Conservation (phyloP, 2,888 invertebrate genomes). For the Biston stratarius region DNA sequence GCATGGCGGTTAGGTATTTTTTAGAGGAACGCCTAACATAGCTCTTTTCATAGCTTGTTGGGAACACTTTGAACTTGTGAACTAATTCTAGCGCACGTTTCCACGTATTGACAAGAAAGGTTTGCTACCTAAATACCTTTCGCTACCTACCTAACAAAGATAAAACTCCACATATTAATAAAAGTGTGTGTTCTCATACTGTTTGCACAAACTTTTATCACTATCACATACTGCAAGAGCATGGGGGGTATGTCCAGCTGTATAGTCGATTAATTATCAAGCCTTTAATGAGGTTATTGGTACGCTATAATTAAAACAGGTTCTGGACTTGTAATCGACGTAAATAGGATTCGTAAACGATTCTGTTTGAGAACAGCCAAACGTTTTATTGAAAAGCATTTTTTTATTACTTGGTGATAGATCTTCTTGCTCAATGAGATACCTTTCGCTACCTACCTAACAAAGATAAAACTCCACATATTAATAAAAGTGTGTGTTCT, state of each 20-base stretch:
- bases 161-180: background rate
- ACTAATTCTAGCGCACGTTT: no score
- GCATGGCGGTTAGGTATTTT: no score
- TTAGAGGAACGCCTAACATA: no score
- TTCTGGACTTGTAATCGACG: background rate
- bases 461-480: background rate
- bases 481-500: background rate
- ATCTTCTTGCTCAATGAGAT: no score
- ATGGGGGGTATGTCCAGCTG: slow-evolving; percentile 25
- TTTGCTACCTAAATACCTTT: no score
- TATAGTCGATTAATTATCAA: slow-evolving; percentile 46
- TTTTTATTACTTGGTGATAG: no score
- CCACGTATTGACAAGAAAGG: no score
- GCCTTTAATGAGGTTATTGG: slow-evolving; percentile 49
- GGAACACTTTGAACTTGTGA: no score
- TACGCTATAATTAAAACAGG: slow-evolving; percentile 48
- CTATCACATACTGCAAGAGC: background rate
- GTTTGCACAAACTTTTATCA: background rate
- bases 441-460: no score
- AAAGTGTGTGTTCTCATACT: background rate
- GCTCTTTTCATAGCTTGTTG: no score
- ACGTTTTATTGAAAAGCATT: no score
- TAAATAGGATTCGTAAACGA: background rate
- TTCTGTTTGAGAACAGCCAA: background rate
- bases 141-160: background rate